These are phyloP conservation scores for Lasioglossum villosulum DNA, from an alignment of 2,888 invertebrate genomes.

Conservation along the genomic window DNA sequence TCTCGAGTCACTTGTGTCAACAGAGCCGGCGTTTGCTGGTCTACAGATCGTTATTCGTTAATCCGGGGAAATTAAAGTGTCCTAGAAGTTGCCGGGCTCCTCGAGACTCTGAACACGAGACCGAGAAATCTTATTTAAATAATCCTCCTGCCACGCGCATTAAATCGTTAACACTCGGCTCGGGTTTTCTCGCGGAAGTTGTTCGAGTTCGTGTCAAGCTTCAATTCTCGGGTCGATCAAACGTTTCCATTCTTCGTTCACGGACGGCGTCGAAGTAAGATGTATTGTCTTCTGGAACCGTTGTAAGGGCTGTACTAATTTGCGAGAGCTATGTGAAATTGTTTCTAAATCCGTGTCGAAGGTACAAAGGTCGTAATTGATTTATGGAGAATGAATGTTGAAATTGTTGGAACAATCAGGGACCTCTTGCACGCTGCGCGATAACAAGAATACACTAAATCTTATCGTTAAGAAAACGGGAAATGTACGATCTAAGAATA, in stretches of 20 bases:
- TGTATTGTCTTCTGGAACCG: not conserved
- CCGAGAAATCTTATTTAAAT: not conserved
- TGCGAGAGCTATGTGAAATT: not conserved
- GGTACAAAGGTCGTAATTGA: not conserved
- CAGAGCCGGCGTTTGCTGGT: not conserved
- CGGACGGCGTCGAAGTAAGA: not conserved
- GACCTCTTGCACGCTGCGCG: not conserved
- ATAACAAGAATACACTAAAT: not conserved
- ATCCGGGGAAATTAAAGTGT: not conserved
- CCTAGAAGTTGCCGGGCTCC: not conserved
- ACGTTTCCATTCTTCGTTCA: not conserved
- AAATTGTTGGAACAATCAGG: not conserved
- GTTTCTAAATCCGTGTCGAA: not conserved
- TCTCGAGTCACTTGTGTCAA: slow-evolving; percentile 10
- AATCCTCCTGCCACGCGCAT: not conserved
- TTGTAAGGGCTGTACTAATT: not conserved
- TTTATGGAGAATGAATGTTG: not conserved
- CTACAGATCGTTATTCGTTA: not conserved
- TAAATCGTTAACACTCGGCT: not conserved
- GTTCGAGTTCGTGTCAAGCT: not conserved
- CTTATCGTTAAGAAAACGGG: too few relatives aligned
- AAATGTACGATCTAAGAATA: too few relatives aligned
- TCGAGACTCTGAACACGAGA: not conserved
- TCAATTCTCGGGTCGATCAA: not conserved
- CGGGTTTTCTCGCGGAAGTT: not conserved